Percentiles rank a stretch among this genome's conserved stretches.
These are phyloP conservation scores for Sturmia bella DNA, from an alignment of 2,888 invertebrate genomes.

Conservation along the genomic window DNA sequence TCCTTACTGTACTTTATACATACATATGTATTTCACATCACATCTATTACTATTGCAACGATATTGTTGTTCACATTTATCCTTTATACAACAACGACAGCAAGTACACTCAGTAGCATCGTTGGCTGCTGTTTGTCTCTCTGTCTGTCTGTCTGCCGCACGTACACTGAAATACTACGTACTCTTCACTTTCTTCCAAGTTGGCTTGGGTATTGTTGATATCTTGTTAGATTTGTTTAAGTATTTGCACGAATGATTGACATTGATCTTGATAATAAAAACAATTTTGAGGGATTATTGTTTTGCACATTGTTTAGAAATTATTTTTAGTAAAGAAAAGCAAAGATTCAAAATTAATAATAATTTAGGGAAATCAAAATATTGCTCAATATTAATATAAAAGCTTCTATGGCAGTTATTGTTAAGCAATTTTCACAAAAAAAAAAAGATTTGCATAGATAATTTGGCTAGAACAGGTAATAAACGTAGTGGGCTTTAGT, in stretches of 20 bases:
- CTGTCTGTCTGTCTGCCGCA: too few species aligned
- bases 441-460: too few species aligned
- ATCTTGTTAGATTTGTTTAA: neutral
- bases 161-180: constrained; percentile 8
- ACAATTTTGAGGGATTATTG: neutral
- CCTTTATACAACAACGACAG: neutral
- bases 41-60: constrained; percentile 1
- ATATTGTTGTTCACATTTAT: neutral
- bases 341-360: too few species aligned
- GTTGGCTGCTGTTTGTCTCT: neutral
- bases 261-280: constrained; percentile 47
- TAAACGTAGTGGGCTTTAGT: too few species aligned
- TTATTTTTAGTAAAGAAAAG: too few species aligned
- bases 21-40: constrained; percentile 27
- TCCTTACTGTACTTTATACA: constrained; percentile 1
- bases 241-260: constrained; percentile 31
- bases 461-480: too few species aligned
- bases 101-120: neutral
- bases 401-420: too few species aligned
- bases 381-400: too few species aligned
- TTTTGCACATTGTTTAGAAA: neutral
- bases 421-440: too few species aligned
- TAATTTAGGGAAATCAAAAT: too few species aligned
- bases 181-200: neutral
- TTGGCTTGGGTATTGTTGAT: neutral